Evolutionary conservation across 1,140 invertebrate genomes (phyloP).

Genomic region (Lepidostoma basale): DNA sequence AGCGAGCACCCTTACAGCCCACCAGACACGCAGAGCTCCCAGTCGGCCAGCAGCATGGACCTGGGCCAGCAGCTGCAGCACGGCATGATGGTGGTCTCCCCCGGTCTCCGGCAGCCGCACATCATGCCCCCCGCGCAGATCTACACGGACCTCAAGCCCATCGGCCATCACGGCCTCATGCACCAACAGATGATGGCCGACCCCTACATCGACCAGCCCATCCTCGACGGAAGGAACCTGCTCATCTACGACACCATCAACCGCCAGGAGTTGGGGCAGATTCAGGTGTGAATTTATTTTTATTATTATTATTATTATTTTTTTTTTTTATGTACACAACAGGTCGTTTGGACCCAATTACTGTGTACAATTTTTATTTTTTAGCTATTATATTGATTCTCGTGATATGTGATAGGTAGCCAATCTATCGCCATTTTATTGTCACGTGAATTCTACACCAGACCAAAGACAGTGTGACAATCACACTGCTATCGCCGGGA

Average conservation of each 20-base stretch:
- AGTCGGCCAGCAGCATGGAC: neutral
- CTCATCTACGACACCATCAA: slow-evolving; percentile 53
- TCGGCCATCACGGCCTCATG: slow-evolving; percentile 5
- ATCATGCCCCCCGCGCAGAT: slow-evolving; percentile 31
- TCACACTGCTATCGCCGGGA: too few relatives aligned
- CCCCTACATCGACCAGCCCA: neutral
- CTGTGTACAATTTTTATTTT: too few relatives aligned
- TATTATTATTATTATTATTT: too few relatives aligned
- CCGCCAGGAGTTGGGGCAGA: slow-evolving; percentile 49
- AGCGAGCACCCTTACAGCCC: slow-evolving; percentile 94
- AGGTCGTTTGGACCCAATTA: too few relatives aligned
- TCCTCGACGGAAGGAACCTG: slow-evolving; percentile 18
- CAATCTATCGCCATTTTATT: too few relatives aligned
- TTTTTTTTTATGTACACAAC: too few relatives aligned
- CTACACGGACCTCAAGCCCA: slow-evolving; percentile 38
- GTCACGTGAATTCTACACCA: too few relatives aligned
- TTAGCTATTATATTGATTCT: too few relatives aligned
- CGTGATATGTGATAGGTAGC: too few relatives aligned
- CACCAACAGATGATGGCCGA: neutral
- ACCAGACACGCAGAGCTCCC: slow-evolving; percentile 53
- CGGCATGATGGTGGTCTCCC: slow-evolving; percentile 29
- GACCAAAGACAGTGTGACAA: too few relatives aligned
- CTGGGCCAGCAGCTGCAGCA: slow-evolving; percentile 20
- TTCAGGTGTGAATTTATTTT: too few relatives aligned
- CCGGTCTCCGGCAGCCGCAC: neutral